Percentiles rank a stretch among this genome's conserved stretches.
These are phyloP conservation scores for Sebastes dallii DNA, from an alignment of 2,797 vertebrate species.

Conservation along the genomic window DNA sequence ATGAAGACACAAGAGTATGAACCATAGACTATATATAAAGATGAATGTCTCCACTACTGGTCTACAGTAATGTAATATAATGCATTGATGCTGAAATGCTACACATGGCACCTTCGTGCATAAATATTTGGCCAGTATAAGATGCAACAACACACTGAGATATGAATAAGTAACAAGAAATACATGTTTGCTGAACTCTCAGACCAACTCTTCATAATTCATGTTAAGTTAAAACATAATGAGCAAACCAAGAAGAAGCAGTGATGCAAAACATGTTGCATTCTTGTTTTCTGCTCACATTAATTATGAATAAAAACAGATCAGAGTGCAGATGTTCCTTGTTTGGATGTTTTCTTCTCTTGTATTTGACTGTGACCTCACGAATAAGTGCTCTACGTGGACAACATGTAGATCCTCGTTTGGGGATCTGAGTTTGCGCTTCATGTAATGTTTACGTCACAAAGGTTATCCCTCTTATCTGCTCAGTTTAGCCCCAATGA, in stretches of 20 bases:
- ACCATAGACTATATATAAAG: too few relatives aligned
- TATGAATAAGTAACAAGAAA: constrained; percentile 1
- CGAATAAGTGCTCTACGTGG: not conserved
- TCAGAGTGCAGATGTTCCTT: not conserved
- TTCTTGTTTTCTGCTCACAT: constrained; percentile 6
- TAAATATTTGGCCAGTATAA: not conserved
- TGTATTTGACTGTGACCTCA: not conserved
- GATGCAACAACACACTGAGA: not conserved
- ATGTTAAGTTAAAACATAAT: constrained; percentile 12
- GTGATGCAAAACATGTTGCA: not conserved
- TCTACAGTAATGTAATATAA: too few relatives aligned
- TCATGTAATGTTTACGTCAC: not conserved
- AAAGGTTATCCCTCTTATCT: not conserved
- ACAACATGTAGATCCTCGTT: not conserved
- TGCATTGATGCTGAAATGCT: not conserved
- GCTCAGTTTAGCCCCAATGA: not conserved
- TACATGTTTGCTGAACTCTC: not conserved
- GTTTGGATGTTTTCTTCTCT: not conserved
- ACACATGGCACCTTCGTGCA: not conserved
- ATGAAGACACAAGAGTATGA: not conserved
- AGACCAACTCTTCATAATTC: constrained; percentile 15
- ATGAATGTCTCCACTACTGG: too few relatives aligned
- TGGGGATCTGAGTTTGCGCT: not conserved
- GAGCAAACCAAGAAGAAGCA: not conserved
- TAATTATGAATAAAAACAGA: not conserved